Base-by-base conservation (phyloP, 2,797 vertebrate genomes). In the Sebastes minor region DNA sequence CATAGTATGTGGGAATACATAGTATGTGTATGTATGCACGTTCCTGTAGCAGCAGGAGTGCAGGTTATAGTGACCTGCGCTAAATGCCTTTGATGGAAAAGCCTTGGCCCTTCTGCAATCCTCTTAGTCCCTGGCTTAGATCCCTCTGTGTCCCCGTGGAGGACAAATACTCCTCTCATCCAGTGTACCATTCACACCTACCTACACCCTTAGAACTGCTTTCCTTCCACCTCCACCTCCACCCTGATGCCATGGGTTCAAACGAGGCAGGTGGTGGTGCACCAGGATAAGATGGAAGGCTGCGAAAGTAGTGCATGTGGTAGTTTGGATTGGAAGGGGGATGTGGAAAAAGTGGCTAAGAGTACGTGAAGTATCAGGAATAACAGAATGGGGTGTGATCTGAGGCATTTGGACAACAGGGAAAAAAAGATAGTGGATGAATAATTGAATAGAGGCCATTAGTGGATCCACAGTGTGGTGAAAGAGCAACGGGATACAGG, bases 71-170 rank as follows among this genome's bases (percentile, higher is more conserved):
- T 91, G 89, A 92, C 93, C 93, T 93, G 85, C 55, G 78, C 86
- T 95, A 91, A 95, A 93, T 78, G 91, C 82, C 81, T 92, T 90
- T 91, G 90, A 93, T 91, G 86, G 92, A 92, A 95, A 95, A 94
- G 93, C 94, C 86, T 86, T 65, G 86, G 86, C 76, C 88, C 84
- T 87, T 38, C 63, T 76, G 76, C 86, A 96, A 96, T 96, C 96
- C 94, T 95, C 94, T 96, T 96, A 96, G 71, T 86, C 77, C 84
- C 80, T 92, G 85, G 80, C 76, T 92, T 90, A 95, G 86, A 92
- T 94, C 91, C 91, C 87, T 91, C 82, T 78, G 72, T 86, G 90
- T 92, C 92, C 90, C 84, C 7, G 28, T 87, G 82, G 82, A 93
- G 88, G 93, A 92, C 89, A 88, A 87, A 82, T 75, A 56, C 78